A percentile compares a stretch with the other conserved stretches of the same genome.
Conservation (phyloP, 2,888 invertebrate genomes). For the Dicranocentrus wangi region DNA sequence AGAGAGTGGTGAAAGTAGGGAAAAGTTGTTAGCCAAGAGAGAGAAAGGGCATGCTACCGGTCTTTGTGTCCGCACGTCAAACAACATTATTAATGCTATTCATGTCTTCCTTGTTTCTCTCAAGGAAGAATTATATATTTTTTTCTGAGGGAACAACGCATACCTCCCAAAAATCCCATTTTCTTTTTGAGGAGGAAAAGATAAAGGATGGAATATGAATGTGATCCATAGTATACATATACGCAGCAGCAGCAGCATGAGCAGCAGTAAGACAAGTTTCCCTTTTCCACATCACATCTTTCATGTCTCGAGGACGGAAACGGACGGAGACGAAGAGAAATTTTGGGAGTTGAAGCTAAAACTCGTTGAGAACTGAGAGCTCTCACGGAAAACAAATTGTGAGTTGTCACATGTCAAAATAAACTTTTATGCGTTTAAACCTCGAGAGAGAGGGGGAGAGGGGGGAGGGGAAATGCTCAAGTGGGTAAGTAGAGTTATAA, state of each 20-base stretch:
- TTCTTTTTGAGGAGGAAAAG: constrained; percentile 22
- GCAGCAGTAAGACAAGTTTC: not conserved
- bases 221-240: not conserved
- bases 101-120: constrained; percentile 5
- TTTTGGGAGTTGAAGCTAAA: not conserved
- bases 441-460: too few species aligned
- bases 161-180: too few species aligned
- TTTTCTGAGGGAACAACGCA: too few species aligned
- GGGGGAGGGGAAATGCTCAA: too few species aligned
- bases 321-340: constrained; percentile 52
- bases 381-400: not conserved
- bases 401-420: constrained; percentile 9
- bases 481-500: too few species aligned
- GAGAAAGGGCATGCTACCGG: constrained; percentile 12
- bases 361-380: too few species aligned
- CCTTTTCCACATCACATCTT: constrained; percentile 36
- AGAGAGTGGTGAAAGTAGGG: constrained; percentile 24
- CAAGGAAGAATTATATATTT: too few species aligned
- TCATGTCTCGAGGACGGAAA: constrained; percentile 49
- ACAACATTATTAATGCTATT: constrained; percentile 47
- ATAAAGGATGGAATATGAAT: constrained; percentile 44
- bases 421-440: not conserved
- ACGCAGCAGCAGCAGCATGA: constrained; percentile 8
- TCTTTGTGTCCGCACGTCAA: constrained; percentile 34
- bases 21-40: constrained; percentile 21